Percentiles rank a stretch among this genome's conserved stretches.
Evolutionary conservation across 2,113 vertebrate genomes (phyloP).

Genomic region (Gambusia holbrooki): DNA sequence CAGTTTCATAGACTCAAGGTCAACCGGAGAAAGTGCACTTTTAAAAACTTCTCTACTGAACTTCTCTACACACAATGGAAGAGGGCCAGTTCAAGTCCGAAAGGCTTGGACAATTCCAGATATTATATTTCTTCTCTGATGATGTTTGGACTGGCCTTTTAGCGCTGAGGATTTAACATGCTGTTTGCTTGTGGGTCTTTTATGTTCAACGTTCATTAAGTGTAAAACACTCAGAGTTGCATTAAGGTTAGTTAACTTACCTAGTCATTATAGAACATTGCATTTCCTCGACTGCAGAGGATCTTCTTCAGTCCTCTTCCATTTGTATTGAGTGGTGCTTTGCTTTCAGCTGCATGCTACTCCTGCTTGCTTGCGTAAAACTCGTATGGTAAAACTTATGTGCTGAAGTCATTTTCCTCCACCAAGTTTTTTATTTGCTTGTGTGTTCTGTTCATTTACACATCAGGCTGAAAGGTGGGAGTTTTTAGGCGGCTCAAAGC

Average conservation of each 20-base stretch:
- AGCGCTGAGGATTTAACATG: too few species aligned
- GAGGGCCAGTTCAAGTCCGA: not conserved
- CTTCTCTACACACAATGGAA: not conserved
- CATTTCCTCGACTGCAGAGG: too few species aligned
- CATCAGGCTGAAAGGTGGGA: constrained; percentile 66
- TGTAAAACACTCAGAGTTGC: not conserved
- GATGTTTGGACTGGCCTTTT: too few species aligned
- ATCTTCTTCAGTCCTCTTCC: too few species aligned
- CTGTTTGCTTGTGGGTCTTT: not conserved
- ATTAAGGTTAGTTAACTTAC: not conserved
- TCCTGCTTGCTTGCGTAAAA: too few species aligned
- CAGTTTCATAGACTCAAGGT: too few species aligned
- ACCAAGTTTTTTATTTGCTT: not conserved
- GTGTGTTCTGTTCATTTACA: constrained; percentile 8
- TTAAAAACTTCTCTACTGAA: not conserved
- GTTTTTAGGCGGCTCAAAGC: constrained; percentile 25
- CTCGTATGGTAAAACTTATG: too few species aligned
- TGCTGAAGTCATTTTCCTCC: not conserved
- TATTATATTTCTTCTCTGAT: not conserved
- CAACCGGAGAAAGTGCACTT: not conserved
- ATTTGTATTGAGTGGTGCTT: too few species aligned
- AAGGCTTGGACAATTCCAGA: not conserved
- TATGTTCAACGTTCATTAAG: not conserved
- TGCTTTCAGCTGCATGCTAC: not conserved
- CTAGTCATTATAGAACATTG: too few species aligned